Evolutionary conservation across 1,140 invertebrate species (phyloP), one percentile per base, ranked within the genome.

Genomic region (Formica exsecta): DNA sequence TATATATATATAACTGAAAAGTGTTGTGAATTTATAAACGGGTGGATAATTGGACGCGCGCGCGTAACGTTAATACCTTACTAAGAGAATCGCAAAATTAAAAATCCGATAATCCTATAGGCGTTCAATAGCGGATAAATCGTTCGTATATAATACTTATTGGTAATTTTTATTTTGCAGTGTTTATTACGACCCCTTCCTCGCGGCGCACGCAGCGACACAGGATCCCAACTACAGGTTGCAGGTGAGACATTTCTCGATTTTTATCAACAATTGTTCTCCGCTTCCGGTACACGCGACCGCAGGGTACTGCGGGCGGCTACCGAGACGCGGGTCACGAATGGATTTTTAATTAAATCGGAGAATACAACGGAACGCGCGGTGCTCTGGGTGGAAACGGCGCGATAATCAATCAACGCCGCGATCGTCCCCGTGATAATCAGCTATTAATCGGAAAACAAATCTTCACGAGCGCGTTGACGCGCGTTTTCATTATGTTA

Each of bases 111-210:
- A 54, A 73, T 73, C n/a, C 25, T 3, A 16, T 38, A 32, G 68
- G 54, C 16, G 32, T 19, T 3, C n/a, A 57, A 0, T 36, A 59
- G 22, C 51, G 80, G 22, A 48, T 77, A 62, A 29, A 4, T 2
- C 22, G 22, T 32, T 51, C 22, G 36, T 77, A 32, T 32, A 32
- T 32, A 32, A 32, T 32, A 41, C 25, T 84, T 19, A 64, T 16
- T 29, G 1, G 7, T 64, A 25, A 64, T 92, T 92, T 94, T 95
- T 94, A 94, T 92, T 95, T 95, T 95, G 93, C 96, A 98, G 98
- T 95, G 97, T 99, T 88, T 99, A 99, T 96, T 99, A 98, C 96
- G 98, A 99, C 96, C 98, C 98, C 91, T 98, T 98, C 96, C 95
- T 99, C 96, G 98, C 98, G 92, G 98, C 98, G 76, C 97, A 98